Percentiles rank a stretch among this genome's conserved stretches.
Evolutionary conservation across 2,113 vertebrate genomes (phyloP).

Genomic region (Xyliphius kryptos): DNA sequence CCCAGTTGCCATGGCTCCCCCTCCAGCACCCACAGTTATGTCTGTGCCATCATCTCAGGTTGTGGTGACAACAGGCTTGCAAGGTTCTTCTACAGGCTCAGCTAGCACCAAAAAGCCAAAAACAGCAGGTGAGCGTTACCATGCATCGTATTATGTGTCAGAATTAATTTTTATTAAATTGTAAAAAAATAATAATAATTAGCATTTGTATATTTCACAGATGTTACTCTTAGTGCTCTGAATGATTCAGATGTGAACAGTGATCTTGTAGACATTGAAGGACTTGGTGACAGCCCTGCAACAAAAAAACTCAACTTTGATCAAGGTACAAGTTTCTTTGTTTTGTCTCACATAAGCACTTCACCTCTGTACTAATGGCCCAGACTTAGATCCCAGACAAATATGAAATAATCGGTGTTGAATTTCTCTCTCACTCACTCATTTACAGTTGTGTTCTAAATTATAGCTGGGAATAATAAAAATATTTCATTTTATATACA

Average conservation of each 20-base stretch:
- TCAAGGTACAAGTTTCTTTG: constrained; percentile 74
- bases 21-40: constrained; percentile 36
- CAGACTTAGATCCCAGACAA: too few relatives aligned
- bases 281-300: constrained; percentile 66
- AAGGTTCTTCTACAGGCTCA: constrained; percentile 44
- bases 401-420: too few relatives aligned
- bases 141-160: too few relatives aligned
- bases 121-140: constrained; percentile 58
- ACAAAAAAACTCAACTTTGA: constrained; percentile 83
- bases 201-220: constrained; percentile 56
- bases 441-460: too few relatives aligned
- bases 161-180: too few relatives aligned
- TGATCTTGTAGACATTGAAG: constrained; percentile 82
- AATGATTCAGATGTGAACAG: constrained; percentile 79
- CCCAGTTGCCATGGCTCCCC: constrained; percentile 33
- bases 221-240: constrained; percentile 78
- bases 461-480: too few relatives aligned
- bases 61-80: constrained; percentile 47
- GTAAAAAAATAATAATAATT: too few relatives aligned
- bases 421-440: too few relatives aligned
- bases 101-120: constrained; percentile 71
- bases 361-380: too few relatives aligned
- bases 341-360: too few relatives aligned
- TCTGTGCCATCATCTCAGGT: constrained; percentile 50
- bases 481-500: too few relatives aligned